A percentile compares a stretch with the other conserved stretches of the same genome.
phyloP scores from a whole-genome alignment of 2,888 invertebrate genomes.

The Pristionchus entomophagus region DNA sequence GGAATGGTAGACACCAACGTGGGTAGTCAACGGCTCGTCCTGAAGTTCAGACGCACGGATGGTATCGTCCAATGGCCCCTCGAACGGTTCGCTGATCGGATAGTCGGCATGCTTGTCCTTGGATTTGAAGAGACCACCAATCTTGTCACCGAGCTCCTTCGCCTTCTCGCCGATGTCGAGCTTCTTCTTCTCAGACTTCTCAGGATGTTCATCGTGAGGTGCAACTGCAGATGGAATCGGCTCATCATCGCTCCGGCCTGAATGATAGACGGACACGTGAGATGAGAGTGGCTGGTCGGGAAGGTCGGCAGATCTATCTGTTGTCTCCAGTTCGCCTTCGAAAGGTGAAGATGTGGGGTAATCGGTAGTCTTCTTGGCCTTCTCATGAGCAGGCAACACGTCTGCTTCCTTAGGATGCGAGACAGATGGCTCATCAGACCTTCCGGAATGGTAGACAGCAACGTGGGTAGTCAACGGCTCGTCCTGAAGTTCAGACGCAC shows the following conservation, averaged over 20 bases:
- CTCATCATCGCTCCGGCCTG: background rate
- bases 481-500: background rate
- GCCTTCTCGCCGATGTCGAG: background rate
- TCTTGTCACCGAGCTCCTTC: slow-evolving; percentile 8
- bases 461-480: background rate
- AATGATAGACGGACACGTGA: slow-evolving; percentile 18
- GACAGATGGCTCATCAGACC: background rate
- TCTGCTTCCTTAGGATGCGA: background rate
- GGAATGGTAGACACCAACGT: slow-evolving; percentile 17
- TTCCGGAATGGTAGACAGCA: background rate
- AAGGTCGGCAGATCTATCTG: background rate
- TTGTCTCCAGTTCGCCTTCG: background rate
- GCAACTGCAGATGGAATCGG: background rate
- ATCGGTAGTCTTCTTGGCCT: background rate
- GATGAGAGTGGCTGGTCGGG: background rate
- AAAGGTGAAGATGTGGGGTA: background rate
- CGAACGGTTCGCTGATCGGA: background rate
- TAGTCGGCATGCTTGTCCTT: slow-evolving; percentile 27
- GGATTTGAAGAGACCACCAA: slow-evolving; percentile 22
- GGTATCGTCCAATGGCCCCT: background rate
- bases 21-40: background rate
- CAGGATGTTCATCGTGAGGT: background rate
- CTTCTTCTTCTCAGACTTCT: slow-evolving; percentile 34
- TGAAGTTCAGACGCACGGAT: background rate
- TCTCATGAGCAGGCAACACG: background rate